phyloP scores from a whole-genome alignment of 2,797 vertebrate genomes.

The Ataeniobius toweri region DNA sequence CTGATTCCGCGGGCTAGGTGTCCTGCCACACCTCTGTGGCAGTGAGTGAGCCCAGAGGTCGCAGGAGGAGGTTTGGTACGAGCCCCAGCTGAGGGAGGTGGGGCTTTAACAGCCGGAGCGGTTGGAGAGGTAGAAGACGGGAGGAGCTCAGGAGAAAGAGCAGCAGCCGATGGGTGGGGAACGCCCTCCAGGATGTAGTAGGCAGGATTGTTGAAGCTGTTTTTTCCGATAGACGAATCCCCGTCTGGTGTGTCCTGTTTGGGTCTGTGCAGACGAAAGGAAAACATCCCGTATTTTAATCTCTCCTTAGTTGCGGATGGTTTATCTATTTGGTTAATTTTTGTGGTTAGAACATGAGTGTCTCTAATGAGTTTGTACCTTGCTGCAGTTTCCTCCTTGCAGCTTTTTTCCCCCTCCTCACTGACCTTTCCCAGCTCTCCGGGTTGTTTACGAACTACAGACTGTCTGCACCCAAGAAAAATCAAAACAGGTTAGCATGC shows the following conservation, averaged over 20 bases:
- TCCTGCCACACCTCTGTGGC: slow-evolving; percentile 58
- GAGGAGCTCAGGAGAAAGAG: slow-evolving; percentile 80
- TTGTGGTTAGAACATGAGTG: not conserved
- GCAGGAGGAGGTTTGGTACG: slow-evolving; percentile 82
- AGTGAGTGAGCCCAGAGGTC: slow-evolving; percentile 40
- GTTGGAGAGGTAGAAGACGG: slow-evolving; percentile 66
- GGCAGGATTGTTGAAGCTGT: slow-evolving; percentile 97
- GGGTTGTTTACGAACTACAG: slow-evolving; percentile 70
- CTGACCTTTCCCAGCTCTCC: slow-evolving; percentile 83
- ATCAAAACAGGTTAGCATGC: slow-evolving; percentile 3
- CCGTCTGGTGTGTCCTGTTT: slow-evolving; percentile 83
- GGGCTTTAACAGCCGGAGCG: slow-evolving; percentile 65
- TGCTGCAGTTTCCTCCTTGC: slow-evolving; percentile 70
- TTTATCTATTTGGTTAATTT: not conserved
- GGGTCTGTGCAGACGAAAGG: slow-evolving; percentile 70
- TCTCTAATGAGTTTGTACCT: slow-evolving; percentile 49
- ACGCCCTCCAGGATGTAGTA: slow-evolving; percentile 97
- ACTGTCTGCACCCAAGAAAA: slow-evolving; percentile 62
- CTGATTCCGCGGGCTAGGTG: slow-evolving; percentile 66
- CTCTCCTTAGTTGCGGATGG: not conserved
- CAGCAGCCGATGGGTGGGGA: slow-evolving; percentile 88
- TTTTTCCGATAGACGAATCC: slow-evolving; percentile 82
- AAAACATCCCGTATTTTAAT: not conserved
- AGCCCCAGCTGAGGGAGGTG: slow-evolving; percentile 54
- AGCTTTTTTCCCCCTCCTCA: slow-evolving; percentile 86